These are phyloP conservation scores for Alces alces DNA, from an alignment of 2,113 vertebrate species.

Conservation along the genomic window DNA sequence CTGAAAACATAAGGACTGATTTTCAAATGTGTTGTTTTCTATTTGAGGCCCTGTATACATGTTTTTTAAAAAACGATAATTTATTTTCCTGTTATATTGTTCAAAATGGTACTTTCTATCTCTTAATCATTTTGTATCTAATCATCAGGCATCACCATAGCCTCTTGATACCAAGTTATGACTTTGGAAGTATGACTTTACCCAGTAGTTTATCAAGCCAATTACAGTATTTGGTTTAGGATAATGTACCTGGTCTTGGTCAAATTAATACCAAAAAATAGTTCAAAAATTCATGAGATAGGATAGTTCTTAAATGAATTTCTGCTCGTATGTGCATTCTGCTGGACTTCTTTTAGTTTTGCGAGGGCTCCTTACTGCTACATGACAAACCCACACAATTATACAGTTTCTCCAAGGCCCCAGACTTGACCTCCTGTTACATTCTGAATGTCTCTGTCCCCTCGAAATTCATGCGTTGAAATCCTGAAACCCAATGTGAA, in stretches of 20 bases:
- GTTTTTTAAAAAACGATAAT: neutral
- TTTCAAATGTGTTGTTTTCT: neutral
- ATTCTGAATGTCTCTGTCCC: neutral
- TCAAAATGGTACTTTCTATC: neutral
- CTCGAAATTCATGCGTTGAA: neutral
- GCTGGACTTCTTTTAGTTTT: neutral
- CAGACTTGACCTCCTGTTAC: neutral
- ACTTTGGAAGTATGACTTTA: neutral
- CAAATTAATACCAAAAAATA: neutral
- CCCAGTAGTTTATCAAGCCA: neutral
- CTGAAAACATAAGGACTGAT: neutral
- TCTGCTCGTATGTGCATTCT: neutral
- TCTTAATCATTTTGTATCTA: neutral
- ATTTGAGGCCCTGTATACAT: neutral
- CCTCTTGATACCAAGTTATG: neutral
- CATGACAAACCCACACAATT: neutral
- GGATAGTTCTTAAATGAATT: neutral
- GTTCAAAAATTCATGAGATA: neutral
- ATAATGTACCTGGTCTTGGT: neutral
- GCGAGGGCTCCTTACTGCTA: neutral
- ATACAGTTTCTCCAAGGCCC: neutral
- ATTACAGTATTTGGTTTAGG: neutral
- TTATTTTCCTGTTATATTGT: neutral
- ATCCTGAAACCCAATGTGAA: neutral
- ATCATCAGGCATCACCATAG: neutral